Evolutionary conservation across 2,113 vertebrate genomes (phyloP), one percentile per base, ranked within the genome.

Genomic region (Indri indri): DNA sequence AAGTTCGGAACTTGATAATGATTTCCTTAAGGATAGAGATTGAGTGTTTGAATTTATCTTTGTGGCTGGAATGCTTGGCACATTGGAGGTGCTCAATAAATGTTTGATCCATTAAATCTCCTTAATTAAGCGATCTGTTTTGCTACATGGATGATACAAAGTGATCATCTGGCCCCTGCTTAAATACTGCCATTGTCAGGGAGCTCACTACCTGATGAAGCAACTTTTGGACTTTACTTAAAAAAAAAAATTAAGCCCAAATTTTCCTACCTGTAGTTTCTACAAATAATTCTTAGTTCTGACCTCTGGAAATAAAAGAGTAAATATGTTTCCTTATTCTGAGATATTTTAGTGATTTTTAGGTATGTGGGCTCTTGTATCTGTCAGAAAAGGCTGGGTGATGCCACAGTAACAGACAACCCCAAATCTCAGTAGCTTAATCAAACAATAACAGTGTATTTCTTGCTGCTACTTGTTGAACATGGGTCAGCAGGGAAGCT

Each of bases 311-410:
- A 80, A 85, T 68, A 90, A 6, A 88, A 50, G 2, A 89, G 37
- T 80, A 91, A 76, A 61, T 30, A 17, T 80, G 3, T 81, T 90
- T 81, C 25, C 3, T 95, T 92, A 79, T 90, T 70, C 18, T 30
- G 63, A 93, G n/a, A 6, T 92, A 91, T 52, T 93, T 89, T 54
- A 87, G 82, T 76, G 9, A 83, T 86, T 84, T 93, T 95, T 42
- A 92, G 89, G 34, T 32, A 27, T 80, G 61, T 90, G 57, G 25
- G 27, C 30, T 92, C 17, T 23, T 71, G 20, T 85, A 63, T 92
- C 45, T 93, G 85, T 81, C 74, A 85, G 79, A 47, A 94, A 92
- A 91, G 37, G 0, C 34, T 59, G 47, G 40, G 3, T 70, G 34
- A 47, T 76, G 79, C 37, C 37, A 17, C 20, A 37, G 40, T 88